Evolutionary conservation across 2,888 invertebrate species (phyloP), one percentile per base, ranked within the genome.

Genomic region (Anticlea derivata): DNA sequence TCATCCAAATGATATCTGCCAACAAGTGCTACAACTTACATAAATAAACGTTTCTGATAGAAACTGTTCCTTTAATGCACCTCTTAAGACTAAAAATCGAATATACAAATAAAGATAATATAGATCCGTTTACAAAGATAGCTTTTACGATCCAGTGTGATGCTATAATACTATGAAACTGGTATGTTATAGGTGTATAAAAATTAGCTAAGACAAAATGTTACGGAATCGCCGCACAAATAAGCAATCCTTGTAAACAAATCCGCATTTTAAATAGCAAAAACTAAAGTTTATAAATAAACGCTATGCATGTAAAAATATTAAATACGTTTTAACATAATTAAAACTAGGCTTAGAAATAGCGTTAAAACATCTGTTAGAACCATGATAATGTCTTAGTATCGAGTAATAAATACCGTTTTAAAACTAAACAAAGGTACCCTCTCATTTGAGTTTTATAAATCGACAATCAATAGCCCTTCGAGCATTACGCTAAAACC

Each of bases 251-350:
- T 44, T 39, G 53, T 31, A 53, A 27, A 49, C 53, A 30, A 44
- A 29, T 44, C 53, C 44, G 22, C 35, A 38, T 47, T 34, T 37
- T 26, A 41, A 48, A 45, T 54, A 50, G 54, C 41, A 55, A 44
- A 46, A 50, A 34, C 38, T 47, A 44, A 30, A 26, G 27, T 31
- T 41, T 38, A 76, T 84, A 83, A 78, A 68, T 76, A 84, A 80
- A 83, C 66, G 65, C 80, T 83, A n/a, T n/a, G n/a, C n/a, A 83
- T 78, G 75, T 80, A 83, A 80, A n/a, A 82, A 82, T 80, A 85
- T 83, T 79, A 77, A 80, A 81, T 80, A 83, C 79, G 66, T 66
- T 73, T 75, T 76, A 78, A 78, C 73, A 72, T 79, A 82, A 80
- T 75, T 72, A 73, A 72, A 58, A 62, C 66, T 78, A 75, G 70